Evolutionary conservation across 2,888 invertebrate genomes (phyloP).

Genomic region (Julus scanicus): DNA sequence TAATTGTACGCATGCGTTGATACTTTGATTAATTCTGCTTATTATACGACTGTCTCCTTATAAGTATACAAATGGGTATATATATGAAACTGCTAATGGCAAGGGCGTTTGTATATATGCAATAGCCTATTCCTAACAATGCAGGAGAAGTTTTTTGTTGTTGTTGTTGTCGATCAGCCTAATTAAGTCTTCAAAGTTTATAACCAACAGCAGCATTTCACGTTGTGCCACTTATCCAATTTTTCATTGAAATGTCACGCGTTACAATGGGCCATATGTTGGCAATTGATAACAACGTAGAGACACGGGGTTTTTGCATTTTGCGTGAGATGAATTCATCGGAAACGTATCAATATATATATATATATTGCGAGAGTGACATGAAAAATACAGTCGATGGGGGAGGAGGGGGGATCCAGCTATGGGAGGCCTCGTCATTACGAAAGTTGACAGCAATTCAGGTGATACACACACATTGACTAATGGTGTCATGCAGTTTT

Average conservation of each 20-base stretch:
- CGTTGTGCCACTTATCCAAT: constrained; percentile 41
- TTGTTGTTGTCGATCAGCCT: constrained; percentile 51
- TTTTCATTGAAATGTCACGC: constrained; percentile 50
- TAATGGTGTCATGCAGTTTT: constrained; percentile 11
- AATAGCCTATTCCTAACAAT: not conserved
- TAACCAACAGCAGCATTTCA: constrained; percentile 48
- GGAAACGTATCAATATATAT: not conserved
- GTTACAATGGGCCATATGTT: constrained; percentile 41
- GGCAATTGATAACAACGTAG: not conserved
- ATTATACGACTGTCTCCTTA: not conserved
- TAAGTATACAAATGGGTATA: not conserved
- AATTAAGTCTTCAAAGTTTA: constrained; percentile 53
- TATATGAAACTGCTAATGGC: not conserved
- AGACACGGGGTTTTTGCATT: not conserved
- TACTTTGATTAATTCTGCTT: not conserved
- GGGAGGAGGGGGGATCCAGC: not conserved
- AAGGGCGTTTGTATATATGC: not conserved
- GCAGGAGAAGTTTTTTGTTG: not conserved
- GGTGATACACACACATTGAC: constrained; percentile 8
- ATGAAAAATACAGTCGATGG: not conserved
- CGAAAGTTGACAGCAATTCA: constrained; percentile 10
- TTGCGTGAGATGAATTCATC: not conserved
- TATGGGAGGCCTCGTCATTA: not conserved
- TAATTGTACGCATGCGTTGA: too few species aligned
- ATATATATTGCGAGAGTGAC: not conserved